These are phyloP conservation scores for Xerus rutilus DNA, from an alignment of 2,797 vertebrate genomes.

Conservation along the genomic window DNA sequence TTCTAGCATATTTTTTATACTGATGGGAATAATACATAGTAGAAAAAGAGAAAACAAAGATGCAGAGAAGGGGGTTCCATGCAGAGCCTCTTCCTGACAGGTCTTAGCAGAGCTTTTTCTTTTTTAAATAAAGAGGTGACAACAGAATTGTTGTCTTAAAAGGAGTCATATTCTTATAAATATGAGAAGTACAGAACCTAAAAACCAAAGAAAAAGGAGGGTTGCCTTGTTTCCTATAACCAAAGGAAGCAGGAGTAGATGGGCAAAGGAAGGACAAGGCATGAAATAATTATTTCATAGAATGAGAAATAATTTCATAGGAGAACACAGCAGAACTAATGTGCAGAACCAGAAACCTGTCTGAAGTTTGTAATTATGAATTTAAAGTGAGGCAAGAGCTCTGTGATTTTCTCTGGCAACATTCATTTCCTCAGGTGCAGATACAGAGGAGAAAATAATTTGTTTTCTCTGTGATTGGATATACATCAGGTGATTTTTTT, in stretches of 20 bases:
- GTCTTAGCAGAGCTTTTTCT: neutral
- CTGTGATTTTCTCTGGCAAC: neutral
- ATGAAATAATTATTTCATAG: constrained; percentile 55
- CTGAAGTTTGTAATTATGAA: constrained; percentile 33
- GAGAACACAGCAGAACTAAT: constrained; percentile 60
- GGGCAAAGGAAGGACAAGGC: neutral
- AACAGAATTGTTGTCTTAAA: neutral
- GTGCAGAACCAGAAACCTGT: neutral
- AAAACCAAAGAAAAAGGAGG: neutral
- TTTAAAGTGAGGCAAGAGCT: constrained; percentile 14
- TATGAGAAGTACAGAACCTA: neutral
- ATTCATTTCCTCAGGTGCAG: neutral
- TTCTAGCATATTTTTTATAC: neutral
- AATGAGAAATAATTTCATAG: constrained; percentile 44
- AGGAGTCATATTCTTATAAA: neutral
- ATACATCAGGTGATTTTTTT: neutral
- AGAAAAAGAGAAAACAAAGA: neutral
- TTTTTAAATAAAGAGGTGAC: neutral
- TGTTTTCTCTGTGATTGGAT: neutral
- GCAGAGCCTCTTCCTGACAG: neutral
- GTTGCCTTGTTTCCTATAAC: neutral
- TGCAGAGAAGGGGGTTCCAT: neutral
- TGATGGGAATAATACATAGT: neutral
- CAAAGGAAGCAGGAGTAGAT: neutral
- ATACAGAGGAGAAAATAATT: neutral